Percentiles rank a stretch among this genome's conserved stretches.
phyloP scores from a whole-genome alignment of 2,797 vertebrate species.

The Orientallactaga sibirica region DNA sequence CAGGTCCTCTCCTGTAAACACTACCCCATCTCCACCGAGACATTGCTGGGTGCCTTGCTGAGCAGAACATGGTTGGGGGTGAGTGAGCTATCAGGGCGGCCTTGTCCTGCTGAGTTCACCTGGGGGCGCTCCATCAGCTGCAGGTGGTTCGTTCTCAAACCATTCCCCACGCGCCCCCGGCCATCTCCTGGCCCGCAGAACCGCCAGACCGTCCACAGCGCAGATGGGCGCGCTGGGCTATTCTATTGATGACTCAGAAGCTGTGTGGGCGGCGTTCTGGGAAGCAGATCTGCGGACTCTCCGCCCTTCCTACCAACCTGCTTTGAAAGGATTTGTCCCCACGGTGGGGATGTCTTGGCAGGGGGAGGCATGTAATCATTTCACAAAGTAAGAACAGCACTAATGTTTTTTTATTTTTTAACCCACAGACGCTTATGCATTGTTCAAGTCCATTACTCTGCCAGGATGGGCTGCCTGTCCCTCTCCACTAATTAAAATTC shows the following conservation, averaged over 20 bases:
- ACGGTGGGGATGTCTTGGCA: no score
- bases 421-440: not conserved
- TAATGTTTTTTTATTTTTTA: not conserved
- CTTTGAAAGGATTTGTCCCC: conserved; percentile 34
- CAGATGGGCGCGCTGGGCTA: not conserved
- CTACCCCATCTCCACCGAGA: not conserved
- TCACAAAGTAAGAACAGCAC: not conserved
- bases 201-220: not conserved
- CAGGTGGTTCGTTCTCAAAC: not conserved
- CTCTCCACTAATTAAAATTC: not conserved
- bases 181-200: not conserved
- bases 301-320: not conserved
- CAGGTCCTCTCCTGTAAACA: not conserved
- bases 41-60: not conserved
- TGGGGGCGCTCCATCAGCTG: not conserved
- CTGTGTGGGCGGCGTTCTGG: not conserved
- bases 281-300: conserved; percentile 23
- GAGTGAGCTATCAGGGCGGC: no score
- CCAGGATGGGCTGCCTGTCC: not conserved
- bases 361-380: no score
- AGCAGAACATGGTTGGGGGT: not conserved
- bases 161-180: no score
- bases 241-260: conserved; percentile 62
- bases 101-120: not conserved
- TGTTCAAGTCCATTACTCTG: not conserved